Percentiles rank a stretch among this genome's conserved stretches.
Evolutionary conservation across 2,113 vertebrate genomes (phyloP).

Genomic region (Salvelinus sp.): DNA sequence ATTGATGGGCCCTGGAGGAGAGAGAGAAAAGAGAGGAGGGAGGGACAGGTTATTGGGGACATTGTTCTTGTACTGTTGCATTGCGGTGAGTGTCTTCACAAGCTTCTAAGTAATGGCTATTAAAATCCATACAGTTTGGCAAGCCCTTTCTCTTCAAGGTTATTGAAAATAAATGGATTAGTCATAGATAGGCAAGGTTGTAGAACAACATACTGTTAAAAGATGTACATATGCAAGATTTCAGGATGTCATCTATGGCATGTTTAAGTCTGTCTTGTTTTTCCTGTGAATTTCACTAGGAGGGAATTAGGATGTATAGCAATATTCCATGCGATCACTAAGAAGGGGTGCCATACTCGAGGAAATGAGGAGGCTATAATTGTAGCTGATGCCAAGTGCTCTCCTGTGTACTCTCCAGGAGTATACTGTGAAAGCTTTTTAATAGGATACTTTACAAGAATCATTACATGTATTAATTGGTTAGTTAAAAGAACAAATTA

Average conservation of each 20-base stretch:
- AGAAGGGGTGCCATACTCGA: slow-evolving; percentile 14
- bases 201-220: too few species aligned
- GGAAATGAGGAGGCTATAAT: slow-evolving; percentile 37
- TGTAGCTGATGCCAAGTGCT: slow-evolving; percentile 23
- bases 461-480: slow-evolving; percentile 69
- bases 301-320: slow-evolving; percentile 22
- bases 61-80: not conserved
- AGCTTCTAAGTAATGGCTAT: too few species aligned
- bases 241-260: not conserved
- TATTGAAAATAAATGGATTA: too few species aligned
- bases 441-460: slow-evolving; percentile 60
- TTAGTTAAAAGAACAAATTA: slow-evolving; percentile 57
- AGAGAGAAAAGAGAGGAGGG: not conserved
- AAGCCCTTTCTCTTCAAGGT: too few species aligned
- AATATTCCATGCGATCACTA: slow-evolving; percentile 27
- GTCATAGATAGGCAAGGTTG: too few species aligned
- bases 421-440: slow-evolving; percentile 44
- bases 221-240: too few species aligned
- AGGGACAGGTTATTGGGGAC: not conserved
- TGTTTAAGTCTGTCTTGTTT: slow-evolving; percentile 9
- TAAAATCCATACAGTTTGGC: too few species aligned
- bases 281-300: slow-evolving; percentile 4
- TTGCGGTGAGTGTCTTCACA: not conserved
- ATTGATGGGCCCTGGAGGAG: not conserved
- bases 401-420: slow-evolving; percentile 35